These are phyloP conservation scores for Ctenomys sociabilis DNA, from an alignment of 2,113 vertebrate genomes.

Conservation along the genomic window DNA sequence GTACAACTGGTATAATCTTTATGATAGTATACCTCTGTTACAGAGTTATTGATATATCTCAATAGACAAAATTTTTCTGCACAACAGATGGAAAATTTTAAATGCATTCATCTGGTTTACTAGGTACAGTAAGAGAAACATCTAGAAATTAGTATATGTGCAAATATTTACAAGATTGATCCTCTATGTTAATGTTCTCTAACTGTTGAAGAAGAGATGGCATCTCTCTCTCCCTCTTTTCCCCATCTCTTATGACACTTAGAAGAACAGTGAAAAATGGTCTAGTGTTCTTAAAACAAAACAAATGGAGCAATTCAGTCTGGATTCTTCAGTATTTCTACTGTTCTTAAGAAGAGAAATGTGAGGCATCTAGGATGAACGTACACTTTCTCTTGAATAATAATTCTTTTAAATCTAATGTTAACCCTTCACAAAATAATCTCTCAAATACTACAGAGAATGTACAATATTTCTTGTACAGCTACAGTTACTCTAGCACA, in stretches of 20 bases:
- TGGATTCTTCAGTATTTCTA: neutral
- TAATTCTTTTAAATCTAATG: constrained; percentile 18
- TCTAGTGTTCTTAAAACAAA: neutral
- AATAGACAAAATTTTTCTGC: neutral
- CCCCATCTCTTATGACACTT: neutral
- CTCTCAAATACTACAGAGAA: neutral
- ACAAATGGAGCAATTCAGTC: neutral
- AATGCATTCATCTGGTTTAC: constrained; percentile 39
- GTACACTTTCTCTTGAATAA: neutral
- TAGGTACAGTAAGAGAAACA: constrained; percentile 15
- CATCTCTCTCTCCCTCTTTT: neutral
- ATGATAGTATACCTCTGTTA: neutral
- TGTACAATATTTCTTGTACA: neutral
- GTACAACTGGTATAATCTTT: constrained; percentile 21
- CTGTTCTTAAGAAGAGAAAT: neutral
- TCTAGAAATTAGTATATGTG: constrained; percentile 18
- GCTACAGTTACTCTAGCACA: neutral
- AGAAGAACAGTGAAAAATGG: neutral
- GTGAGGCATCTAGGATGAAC: neutral
- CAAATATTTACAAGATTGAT: neutral
- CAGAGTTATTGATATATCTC: neutral
- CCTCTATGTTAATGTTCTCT: neutral
- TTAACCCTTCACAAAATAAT: constrained; percentile 9
- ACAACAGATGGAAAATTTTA: constrained; percentile 39
- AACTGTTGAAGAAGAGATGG: neutral